phyloP scores from a whole-genome alignment of 2,888 invertebrate genomes.

The Hoplodrina ambigua region DNA sequence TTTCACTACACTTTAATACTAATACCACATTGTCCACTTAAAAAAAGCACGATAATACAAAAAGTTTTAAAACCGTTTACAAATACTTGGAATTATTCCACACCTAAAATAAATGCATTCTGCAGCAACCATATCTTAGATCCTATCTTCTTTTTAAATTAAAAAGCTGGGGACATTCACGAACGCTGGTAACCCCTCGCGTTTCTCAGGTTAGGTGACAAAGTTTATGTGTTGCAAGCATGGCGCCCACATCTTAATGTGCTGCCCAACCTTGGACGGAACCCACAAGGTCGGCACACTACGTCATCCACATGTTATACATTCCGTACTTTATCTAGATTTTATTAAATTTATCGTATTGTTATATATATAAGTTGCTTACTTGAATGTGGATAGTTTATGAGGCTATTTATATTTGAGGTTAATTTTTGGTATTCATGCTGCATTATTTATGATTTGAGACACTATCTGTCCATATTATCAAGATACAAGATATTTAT shows the following conservation, averaged over 20 bases:
- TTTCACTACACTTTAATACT: too few species aligned
- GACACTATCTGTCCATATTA: too few species aligned
- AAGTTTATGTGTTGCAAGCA: slow-evolving; percentile 58
- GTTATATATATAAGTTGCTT: slow-evolving; percentile 44
- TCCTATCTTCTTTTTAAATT: slow-evolving; percentile 51
- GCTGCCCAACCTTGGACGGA: slow-evolving; percentile 57
- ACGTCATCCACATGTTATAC: slow-evolving; percentile 60
- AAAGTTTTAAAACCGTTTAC: not conserved
- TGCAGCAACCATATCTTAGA: slow-evolving; percentile 46
- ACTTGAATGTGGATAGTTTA: slow-evolving; percentile 36
- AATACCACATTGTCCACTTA: not conserved
- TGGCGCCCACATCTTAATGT: slow-evolving; percentile 63
- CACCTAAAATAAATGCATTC: slow-evolving; percentile 45
- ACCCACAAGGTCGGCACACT: slow-evolving; percentile 64
- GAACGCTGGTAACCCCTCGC: slow-evolving; percentile 25
- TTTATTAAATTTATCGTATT: slow-evolving; percentile 57
- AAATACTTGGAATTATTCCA: slow-evolving; percentile 3
- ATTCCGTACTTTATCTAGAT: slow-evolving; percentile 54
- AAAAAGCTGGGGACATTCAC: slow-evolving; percentile 53
- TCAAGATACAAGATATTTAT: too few species aligned
- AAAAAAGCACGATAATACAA: not conserved
- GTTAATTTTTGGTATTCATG: slow-evolving; percentile 42
- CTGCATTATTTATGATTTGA: slow-evolving; percentile 12
- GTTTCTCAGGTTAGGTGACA: slow-evolving; percentile 36
- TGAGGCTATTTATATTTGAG: slow-evolving; percentile 4